Base-by-base conservation (phyloP, 2,888 invertebrate species). In the Harpagoxenus sublaevis region DNA sequence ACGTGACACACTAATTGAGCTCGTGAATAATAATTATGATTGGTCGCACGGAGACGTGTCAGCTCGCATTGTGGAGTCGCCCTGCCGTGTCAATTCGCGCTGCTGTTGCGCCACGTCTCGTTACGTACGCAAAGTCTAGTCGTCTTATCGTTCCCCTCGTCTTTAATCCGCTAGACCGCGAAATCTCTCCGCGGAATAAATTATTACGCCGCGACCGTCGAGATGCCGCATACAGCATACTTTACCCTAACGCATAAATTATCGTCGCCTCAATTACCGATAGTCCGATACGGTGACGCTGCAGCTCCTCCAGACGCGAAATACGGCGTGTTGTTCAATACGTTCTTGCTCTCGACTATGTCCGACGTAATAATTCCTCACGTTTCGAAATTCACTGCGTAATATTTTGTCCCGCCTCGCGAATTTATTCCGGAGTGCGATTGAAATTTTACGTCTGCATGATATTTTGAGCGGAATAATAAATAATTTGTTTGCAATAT, bases 1-100 rank as follows among this genome's bases (percentile, higher is more conserved):
- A 9, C 39, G 74, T 74, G 60, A 74, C 79, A 51, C 23, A 81
- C 74, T 81, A 81, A 81, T 81, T 81, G 75, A 81, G 48, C 48
- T 51, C 75, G 74, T 74, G 79, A 81, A 81, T 81, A 81, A 81
- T 81, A 81, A 81, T 81, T 60, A 60, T 74, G 79, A 81, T 74
- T 74, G 60, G 60, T 39, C 18, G 35, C 57, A 60, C 73, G 35
- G 5, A 48, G 60, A 81, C 12, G 77, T 9, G 71, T 79, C 78
- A 57, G 23, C 31, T 78, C 42, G 45, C 71, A 70, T 78, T 42
- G 55, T 28, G 35, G 28, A 18, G 35, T 57, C 45, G 57, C 42
- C 0, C 45, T 35, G 28, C 57, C 31, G 35, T 6, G 62, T 65
- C 53, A 39, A 53, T 53, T 53, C 39, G 39, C 8, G 23, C 10